phyloP scores from a whole-genome alignment of 2,888 invertebrate genomes.

The Nomada fabriciana region DNA sequence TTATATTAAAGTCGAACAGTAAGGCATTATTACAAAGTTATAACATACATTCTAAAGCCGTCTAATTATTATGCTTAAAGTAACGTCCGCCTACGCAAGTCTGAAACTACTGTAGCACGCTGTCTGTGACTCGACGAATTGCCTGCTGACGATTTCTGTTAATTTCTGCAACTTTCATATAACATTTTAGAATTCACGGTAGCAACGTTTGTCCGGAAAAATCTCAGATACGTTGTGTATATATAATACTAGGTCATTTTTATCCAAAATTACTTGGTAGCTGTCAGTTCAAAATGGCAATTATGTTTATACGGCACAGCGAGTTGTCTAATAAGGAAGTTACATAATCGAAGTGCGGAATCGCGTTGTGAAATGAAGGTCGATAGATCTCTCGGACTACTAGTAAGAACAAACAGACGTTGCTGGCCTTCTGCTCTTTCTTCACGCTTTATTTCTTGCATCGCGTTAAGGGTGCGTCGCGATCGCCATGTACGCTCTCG shows the following conservation, averaged over 20 bases:
- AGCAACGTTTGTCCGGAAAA: neutral
- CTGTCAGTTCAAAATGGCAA: too few relatives aligned
- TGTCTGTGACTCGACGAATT: too few relatives aligned
- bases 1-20: too few relatives aligned
- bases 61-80: too few relatives aligned
- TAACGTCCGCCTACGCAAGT: too few relatives aligned
- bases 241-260: neutral
- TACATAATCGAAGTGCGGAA: constrained; percentile 4
- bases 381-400: constrained; percentile 30
- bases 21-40: too few relatives aligned
- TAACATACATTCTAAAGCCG: too few relatives aligned
- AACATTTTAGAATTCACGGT: neutral
- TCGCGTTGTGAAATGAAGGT: constrained; percentile 20
- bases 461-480: constrained; percentile 7
- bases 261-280: neutral
- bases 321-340: constrained; percentile 4
- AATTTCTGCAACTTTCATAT: too few relatives aligned
- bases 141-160: too few relatives aligned
- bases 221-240: neutral
- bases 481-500: constrained; percentile 2
- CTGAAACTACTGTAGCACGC: too few relatives aligned
- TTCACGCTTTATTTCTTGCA: neutral
- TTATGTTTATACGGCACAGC: neutral
- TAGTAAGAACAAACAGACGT: neutral
- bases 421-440: constrained; percentile 14